Evolutionary conservation across 2,113 vertebrate species (phyloP), one percentile per base, ranked within the genome.

Genomic region (Salvelinus fontinalis): DNA sequence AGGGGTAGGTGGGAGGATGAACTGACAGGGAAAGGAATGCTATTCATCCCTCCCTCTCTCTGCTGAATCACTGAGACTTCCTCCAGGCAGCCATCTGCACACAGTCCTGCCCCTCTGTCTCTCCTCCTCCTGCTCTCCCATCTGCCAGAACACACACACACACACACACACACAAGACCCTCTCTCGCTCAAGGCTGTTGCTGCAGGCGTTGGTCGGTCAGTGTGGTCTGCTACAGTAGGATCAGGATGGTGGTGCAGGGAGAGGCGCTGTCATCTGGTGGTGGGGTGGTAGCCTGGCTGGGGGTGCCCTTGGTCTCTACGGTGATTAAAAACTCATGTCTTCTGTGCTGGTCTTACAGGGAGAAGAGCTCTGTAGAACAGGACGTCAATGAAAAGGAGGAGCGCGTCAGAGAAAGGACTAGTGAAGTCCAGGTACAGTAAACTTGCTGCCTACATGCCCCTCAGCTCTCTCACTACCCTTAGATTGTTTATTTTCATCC

Each of bases 331-430:
- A 96, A 96, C 92, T 93, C 96, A 73, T 97, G 95, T 93, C 91
- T 96, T 90, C 92, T 96, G 88, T 97, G 96, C 93, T 97, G 96
- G 96, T 95, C 94, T 91, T 96, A 95, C 91, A 99, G 98, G 92
- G 98, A 99, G 95, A 99, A 98, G 93, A 96, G 87, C 86, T 92
- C 94, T 77, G 97, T 98, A 89, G 97, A 97, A 79, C 96, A 97
- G 88, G 97, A 99, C 81, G 95, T 99, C 88, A 97, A 95, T 84
- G 98, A 99, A 87, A 98, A 97, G 76, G 98, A 99, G 91, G 97
- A 98, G 81, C 91, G 92, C 78, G 94, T 99, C 91, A 94, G 95
- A 81, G 94, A 96, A 89, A 95, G 95, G 84, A 97, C 91, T 81
- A 93, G 71, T 2, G 97, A 99, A 89, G 95, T 99, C 24, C 97